Conservation (phyloP, 2,888 invertebrate species). For the Gryllus longicercus region DNA sequence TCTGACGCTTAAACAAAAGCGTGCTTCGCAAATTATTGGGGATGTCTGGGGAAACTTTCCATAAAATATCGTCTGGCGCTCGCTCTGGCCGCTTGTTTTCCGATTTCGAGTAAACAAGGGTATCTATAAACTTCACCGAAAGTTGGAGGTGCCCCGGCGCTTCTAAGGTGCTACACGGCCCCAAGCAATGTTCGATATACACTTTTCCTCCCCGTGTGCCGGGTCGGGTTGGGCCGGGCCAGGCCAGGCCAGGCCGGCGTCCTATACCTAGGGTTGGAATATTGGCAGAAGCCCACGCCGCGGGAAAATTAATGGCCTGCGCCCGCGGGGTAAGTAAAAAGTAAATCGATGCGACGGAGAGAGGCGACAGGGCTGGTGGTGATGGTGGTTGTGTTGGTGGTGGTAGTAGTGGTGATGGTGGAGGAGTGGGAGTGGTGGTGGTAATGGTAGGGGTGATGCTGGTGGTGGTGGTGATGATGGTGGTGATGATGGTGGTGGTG, state of each 20-base stretch:
- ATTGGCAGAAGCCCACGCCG: neutral
- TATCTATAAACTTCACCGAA: neutral
- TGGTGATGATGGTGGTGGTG: too few species aligned
- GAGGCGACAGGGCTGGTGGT: neutral
- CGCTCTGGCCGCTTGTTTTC: neutral
- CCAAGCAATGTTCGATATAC: neutral
- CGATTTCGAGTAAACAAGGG: slow-evolving; percentile 9
- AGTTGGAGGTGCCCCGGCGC: neutral
- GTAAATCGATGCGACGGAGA: neutral
- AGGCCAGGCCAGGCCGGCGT: neutral
- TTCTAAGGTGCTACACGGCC: neutral
- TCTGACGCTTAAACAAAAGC: neutral
- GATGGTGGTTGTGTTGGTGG: neutral
- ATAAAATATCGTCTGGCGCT: neutral
- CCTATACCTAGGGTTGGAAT: neutral
- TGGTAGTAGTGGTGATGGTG: too few species aligned
- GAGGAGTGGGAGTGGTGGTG: too few species aligned
- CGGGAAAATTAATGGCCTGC: neutral
- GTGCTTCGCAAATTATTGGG: slow-evolving; percentile 2
- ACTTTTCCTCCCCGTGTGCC: neutral
- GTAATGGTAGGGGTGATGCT: too few species aligned
- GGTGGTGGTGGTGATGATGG: too few species aligned
- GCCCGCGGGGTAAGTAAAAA: neutral
- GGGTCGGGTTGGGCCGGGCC: neutral
- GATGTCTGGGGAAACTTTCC: neutral